Base-by-base conservation (phyloP, 1,140 invertebrate species). In the Pseudomyrmex pallidus region DNA sequence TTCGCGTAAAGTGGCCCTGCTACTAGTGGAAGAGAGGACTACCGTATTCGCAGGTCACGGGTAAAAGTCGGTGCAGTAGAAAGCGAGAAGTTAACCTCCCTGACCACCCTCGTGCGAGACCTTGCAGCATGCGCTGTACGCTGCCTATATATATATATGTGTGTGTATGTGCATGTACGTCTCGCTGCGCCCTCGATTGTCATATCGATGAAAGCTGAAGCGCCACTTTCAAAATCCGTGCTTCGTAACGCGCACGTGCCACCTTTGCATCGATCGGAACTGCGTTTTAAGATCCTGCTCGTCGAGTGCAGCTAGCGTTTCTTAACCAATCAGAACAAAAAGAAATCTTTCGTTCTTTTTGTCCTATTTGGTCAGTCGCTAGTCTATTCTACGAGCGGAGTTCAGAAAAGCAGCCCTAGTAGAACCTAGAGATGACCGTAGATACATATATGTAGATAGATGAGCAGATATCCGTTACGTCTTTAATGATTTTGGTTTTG, bases 81-180 rank as follows among this genome's bases (percentile, higher is more conserved):
- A 77, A 57, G 80, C 80, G 74, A 84, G 67, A 70, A 88, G 73
- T 83, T 88, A 88, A 88, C 87, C 86, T 88, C 66, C 73, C 77
- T 64, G 83, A 85, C 85, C 74, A 88, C 86, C 35, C 87, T 85
- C 77, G 87, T 83, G 86, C 77, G 67, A 87, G 57, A 64, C 56
- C 68, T 86, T 22, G 56, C 15, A 13, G 85, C 48, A 54, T 67
- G 64, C 35, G 52, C 35, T 17, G 67, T 52, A 61, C 35, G 35
- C 35, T 66, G 67, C 57, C 57, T 68, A 15, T 46, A 57, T 59
- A 73, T 17, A 20, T 20, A 20, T 44, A n/a, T 54, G 12, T 20
- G 2, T 64, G 35, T 46, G n/a, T 46, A 8, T 63, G 62, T n/a
- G 15, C 22, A 10, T 10, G n/a, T 35, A 20, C 13, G 5, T 50